Conservation (phyloP, 2,888 invertebrate genomes). For the Drosophila putrida region DNA sequence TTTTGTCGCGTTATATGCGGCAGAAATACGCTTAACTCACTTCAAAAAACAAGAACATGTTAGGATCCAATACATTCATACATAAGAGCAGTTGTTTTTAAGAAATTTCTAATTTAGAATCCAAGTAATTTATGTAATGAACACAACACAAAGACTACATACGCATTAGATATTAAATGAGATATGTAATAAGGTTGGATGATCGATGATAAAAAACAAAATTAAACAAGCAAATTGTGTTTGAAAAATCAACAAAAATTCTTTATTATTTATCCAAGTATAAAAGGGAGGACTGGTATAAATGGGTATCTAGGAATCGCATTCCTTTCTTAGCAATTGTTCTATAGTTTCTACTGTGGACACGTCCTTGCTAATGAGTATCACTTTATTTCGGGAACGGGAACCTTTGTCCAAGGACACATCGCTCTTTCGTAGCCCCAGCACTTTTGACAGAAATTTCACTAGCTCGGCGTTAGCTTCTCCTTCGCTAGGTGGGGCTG, state of each 20-base stretch:
- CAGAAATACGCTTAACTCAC: constrained; percentile 61
- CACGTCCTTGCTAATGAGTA: constrained; percentile 86
- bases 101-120: constrained; percentile 74
- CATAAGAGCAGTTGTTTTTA: constrained; percentile 67
- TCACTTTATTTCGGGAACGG: constrained; percentile 87
- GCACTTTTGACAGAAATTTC: constrained; percentile 89
- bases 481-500: constrained; percentile 93
- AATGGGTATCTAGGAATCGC: constrained; percentile 45
- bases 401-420: constrained; percentile 89
- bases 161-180: constrained; percentile 53
- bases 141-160: constrained; percentile 63
- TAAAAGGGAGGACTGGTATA: too few relatives aligned
- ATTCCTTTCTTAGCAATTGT: constrained; percentile 85
- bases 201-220: constrained; percentile 64
- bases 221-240: constrained; percentile 51
- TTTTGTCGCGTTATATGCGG: constrained; percentile 74
- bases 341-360: constrained; percentile 85
- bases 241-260: constrained; percentile 44
- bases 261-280: not conserved
- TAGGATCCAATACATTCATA: constrained; percentile 53
- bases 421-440: constrained; percentile 90
- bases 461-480: constrained; percentile 92
- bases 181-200: constrained; percentile 67
- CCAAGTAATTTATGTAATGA: constrained; percentile 69
- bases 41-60: constrained; percentile 25